Conservation (phyloP, 2,113 vertebrate genomes). For the Abramis brama region DNA sequence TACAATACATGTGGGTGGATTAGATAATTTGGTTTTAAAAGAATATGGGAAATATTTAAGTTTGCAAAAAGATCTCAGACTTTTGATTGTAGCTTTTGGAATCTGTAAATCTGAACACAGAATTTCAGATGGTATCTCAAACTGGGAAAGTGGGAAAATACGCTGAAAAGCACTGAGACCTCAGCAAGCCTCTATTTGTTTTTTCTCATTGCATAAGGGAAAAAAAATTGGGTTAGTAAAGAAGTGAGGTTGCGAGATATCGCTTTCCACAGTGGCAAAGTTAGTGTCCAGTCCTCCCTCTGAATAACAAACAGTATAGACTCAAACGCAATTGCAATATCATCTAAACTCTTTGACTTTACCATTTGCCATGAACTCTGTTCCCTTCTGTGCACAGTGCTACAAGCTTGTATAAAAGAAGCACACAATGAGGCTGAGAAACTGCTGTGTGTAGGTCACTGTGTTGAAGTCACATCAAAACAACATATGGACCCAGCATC, state of each 20-base stretch:
- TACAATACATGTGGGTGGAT: neutral
- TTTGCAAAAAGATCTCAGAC: neutral
- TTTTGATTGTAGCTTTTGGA: neutral
- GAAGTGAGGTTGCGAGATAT: neutral
- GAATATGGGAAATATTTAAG: neutral
- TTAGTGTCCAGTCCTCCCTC: neutral
- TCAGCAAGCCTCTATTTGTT: neutral
- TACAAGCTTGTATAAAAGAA: conserved; percentile 4
- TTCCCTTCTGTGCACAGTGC: neutral
- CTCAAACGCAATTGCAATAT: neutral
- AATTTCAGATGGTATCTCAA: neutral
- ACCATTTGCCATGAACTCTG: neutral
- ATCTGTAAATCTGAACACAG: neutral
- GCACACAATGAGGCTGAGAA: neutral
- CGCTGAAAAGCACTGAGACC: neutral
- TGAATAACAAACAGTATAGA: neutral
- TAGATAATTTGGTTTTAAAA: neutral
- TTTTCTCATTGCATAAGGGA: neutral
- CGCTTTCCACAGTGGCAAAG: neutral
- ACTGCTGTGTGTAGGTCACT: neutral
- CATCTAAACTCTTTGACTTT: neutral
- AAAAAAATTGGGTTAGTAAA: neutral
- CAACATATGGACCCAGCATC: conserved; percentile 22
- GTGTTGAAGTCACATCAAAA: conserved; percentile 8
- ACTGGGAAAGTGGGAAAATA: neutral